phyloP scores from a whole-genome alignment of 2,113 vertebrate genomes.

The Probosciger aterrimus region DNA sequence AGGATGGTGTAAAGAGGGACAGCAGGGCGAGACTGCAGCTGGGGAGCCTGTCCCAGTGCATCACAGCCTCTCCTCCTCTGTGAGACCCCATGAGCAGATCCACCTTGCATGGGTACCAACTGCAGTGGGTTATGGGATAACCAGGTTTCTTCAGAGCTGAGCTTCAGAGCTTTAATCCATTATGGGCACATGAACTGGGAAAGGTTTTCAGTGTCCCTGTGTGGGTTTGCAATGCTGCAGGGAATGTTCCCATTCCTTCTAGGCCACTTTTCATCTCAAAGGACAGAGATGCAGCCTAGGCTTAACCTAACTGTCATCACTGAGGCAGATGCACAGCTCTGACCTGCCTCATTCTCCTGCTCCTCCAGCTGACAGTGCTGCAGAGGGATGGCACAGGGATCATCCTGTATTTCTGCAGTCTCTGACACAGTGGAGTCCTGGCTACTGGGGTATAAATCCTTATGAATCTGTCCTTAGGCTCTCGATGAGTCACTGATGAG shows the following conservation, averaged over 20 bases:
- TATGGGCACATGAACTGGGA: neutral
- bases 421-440: neutral
- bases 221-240: neutral
- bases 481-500: constrained; percentile 11
- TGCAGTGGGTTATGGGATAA: neutral
- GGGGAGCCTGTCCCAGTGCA: neutral
- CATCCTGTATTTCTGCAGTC: neutral
- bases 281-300: neutral
- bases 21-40: neutral
- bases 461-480: constrained; percentile 2
- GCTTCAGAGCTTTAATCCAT: neutral
- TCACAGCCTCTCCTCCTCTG: neutral
- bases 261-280: neutral
- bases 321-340: neutral
- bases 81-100: neutral
- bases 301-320: neutral
- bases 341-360: neutral
- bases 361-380: neutral
- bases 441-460: neutral
- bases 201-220: neutral
- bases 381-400: neutral
- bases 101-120: neutral
- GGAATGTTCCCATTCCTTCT: neutral
- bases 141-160: neutral
- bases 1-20: neutral